Conservation (phyloP, 1,140 invertebrate genomes). For the Drosophila tristis region DNA sequence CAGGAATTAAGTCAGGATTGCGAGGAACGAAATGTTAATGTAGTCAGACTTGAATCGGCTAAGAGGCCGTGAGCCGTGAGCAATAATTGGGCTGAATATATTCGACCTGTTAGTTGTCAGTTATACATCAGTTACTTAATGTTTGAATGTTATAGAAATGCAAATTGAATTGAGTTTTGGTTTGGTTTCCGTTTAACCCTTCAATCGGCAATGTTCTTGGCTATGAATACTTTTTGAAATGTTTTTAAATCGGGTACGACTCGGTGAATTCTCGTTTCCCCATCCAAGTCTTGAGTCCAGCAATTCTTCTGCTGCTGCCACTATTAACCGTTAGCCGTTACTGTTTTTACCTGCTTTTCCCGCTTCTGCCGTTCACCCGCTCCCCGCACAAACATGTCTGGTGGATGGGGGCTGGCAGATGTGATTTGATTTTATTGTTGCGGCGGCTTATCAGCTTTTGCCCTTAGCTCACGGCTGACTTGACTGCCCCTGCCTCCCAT, state of each 20-base stretch:
- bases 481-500: slow-evolving; percentile 25
- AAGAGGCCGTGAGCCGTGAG: too few species aligned
- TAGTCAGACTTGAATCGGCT: too few species aligned
- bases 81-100: too few species aligned
- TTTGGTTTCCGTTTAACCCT: too few species aligned
- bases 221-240: too few species aligned
- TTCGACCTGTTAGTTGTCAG: too few species aligned
- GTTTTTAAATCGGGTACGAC: not conserved
- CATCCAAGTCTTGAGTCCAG: not conserved
- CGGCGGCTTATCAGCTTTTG: slow-evolving; percentile 75
- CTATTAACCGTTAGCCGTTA: slow-evolving; percentile 1
- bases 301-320: not conserved
- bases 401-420: slow-evolving; percentile 10
- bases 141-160: too few species aligned
- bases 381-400: slow-evolving; percentile 10
- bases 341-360: not conserved
- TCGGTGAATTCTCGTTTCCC: not conserved
- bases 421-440: slow-evolving; percentile 81
- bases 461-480: slow-evolving; percentile 48
- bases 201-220: too few species aligned
- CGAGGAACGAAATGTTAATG: too few species aligned
- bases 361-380: not conserved
- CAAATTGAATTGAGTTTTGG: too few species aligned
- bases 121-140: too few species aligned
- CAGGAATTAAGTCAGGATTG: too few species aligned